Evolutionary conservation across 2,888 invertebrate species (phyloP).

Genomic region (Laspeyria flexula): DNA sequence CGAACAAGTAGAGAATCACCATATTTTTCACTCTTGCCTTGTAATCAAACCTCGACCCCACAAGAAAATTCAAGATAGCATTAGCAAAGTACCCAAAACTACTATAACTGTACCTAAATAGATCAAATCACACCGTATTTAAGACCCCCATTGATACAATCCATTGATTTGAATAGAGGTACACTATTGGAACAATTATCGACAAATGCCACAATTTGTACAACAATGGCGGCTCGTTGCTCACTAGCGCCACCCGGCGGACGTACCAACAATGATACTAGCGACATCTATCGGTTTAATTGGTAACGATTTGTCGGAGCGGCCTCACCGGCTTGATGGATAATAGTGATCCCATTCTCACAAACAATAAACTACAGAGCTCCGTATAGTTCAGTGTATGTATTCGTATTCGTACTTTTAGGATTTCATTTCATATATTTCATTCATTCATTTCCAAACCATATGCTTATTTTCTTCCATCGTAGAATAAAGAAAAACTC

Average conservation of each 20-base stretch:
- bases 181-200: background rate
- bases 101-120: background rate
- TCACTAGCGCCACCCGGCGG: background rate
- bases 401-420: no score
- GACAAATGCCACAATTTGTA: slow-evolving; percentile 5
- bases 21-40: no score
- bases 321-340: background rate
- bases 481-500: no score
- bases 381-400: background rate
- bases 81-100: no score
- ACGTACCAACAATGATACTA: background rate
- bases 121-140: background rate
- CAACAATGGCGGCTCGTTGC: background rate
- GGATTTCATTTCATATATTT: no score
- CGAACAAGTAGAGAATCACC: no score
- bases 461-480: no score
- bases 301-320: background rate
- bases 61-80: no score
- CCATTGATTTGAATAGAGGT: background rate
- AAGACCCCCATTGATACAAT: background rate
- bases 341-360: background rate
- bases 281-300: background rate
- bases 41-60: no score
- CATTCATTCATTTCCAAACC: no score
- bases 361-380: no score